Conservation (phyloP, 1,140 invertebrate genomes). For the Drosophila willistoni region DNA sequence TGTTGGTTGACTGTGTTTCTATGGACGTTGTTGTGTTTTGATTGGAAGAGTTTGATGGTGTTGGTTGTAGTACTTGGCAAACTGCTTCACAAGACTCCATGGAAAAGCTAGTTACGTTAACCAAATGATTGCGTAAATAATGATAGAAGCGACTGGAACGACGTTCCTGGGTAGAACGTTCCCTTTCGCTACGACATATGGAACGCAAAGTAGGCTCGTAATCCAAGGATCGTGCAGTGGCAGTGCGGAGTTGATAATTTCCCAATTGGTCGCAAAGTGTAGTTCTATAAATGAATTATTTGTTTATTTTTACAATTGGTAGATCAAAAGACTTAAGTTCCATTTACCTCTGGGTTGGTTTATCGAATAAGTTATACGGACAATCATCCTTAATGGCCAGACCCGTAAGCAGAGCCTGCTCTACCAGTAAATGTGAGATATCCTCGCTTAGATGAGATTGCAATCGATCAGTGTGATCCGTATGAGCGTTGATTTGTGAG, state of each 20-base stretch:
- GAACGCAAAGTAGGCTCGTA: constrained; percentile 85
- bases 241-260: constrained; percentile 50
- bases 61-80: constrained; percentile 54
- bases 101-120: constrained; percentile 57
- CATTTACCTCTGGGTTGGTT: constrained; percentile 60
- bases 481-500: constrained; percentile 46
- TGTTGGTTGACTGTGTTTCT: too few species aligned
- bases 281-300: constrained; percentile 16
- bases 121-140: constrained; percentile 83
- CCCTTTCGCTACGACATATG: constrained; percentile 85
- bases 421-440: constrained; percentile 69
- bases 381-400: constrained; percentile 54
- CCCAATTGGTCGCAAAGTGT: constrained; percentile 53
- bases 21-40: too few species aligned
- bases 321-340: too few species aligned
- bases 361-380: constrained; percentile 74
- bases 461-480: constrained; percentile 56
- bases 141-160: constrained; percentile 85
- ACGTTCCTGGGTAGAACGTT: constrained; percentile 85
- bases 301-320: too few species aligned
- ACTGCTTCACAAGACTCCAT: constrained; percentile 61
- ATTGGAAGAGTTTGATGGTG: not conserved
- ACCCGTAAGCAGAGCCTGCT: constrained; percentile 61
- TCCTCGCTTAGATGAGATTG: constrained; percentile 58
- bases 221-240: constrained; percentile 81